Conservation (phyloP, 2,113 vertebrate species). For the Probosciger aterrimus region DNA sequence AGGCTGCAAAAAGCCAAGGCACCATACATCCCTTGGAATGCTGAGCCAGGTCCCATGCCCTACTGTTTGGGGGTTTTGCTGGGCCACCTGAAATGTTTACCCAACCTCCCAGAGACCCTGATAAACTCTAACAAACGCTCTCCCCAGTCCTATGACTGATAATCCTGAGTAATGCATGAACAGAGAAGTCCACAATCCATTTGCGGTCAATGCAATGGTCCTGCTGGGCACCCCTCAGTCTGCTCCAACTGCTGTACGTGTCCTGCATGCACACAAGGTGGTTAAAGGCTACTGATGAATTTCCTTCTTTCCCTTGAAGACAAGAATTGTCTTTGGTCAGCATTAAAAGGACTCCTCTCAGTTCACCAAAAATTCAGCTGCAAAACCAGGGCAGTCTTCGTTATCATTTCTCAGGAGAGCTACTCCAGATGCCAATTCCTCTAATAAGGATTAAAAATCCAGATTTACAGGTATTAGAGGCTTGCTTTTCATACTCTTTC, state of each 20-base stretch:
- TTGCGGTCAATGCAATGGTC: background rate
- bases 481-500: background rate
- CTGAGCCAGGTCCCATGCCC: background rate
- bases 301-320: conserved; percentile 57
- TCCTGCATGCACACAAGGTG: fast-evolving
- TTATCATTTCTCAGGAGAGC: conserved; percentile 68
- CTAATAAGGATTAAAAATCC: conserved; percentile 72
- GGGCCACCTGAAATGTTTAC: background rate
- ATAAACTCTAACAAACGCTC: background rate
- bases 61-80: background rate
- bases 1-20: background rate
- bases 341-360: conserved; percentile 39
- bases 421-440: conserved; percentile 71
- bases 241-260: fast-evolving
- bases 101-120: background rate
- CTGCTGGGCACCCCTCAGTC: background rate
- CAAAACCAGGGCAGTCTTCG: conserved; percentile 75
- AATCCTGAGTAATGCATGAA: background rate
- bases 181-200: fast-evolving
- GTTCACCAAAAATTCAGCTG: conserved; percentile 25
- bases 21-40: fast-evolving
- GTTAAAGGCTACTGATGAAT: background rate
- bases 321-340: conserved; percentile 74
- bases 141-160: background rate
- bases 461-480: conserved; percentile 69